Conservation (phyloP, 2,888 invertebrate species). For the Sclerodermus sp. region DNA sequence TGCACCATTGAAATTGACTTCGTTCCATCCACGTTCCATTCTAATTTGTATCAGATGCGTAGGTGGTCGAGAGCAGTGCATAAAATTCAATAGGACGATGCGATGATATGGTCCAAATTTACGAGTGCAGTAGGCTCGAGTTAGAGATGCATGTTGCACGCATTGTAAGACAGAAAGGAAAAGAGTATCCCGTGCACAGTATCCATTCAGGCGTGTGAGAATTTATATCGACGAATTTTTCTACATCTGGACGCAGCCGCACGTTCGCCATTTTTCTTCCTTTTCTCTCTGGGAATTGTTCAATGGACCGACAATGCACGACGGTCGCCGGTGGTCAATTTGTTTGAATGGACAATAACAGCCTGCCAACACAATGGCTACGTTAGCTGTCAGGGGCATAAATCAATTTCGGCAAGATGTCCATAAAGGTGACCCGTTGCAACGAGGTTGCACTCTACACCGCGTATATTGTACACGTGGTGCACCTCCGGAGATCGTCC, state of each 20-base stretch:
- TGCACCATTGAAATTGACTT: no score
- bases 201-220: neutral
- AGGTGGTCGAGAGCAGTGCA: no score
- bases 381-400: slow-evolving; percentile 38
- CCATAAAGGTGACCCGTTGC: slow-evolving; percentile 23
- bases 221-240: slow-evolving; percentile 3
- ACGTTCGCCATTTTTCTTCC: slow-evolving; percentile 29
- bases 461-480: neutral
- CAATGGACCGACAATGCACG: slow-evolving; percentile 38
- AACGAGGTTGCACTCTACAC: neutral
- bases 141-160: no score
- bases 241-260: slow-evolving; percentile 29
- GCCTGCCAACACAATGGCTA: slow-evolving; percentile 22
- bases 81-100: no score
- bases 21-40: no score
- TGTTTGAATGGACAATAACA: slow-evolving; percentile 45
- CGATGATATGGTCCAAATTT: no score
- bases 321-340: slow-evolving; percentile 44
- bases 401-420: slow-evolving; percentile 42
- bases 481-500: neutral
- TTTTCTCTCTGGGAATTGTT: slow-evolving; percentile 39
- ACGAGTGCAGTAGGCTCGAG: no score
- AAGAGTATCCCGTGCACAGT: no score
- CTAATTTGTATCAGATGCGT: no score
- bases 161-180: no score